Base-by-base conservation (phyloP, 2,888 invertebrate genomes). In the Eutolmus rufibarbis region DNA sequence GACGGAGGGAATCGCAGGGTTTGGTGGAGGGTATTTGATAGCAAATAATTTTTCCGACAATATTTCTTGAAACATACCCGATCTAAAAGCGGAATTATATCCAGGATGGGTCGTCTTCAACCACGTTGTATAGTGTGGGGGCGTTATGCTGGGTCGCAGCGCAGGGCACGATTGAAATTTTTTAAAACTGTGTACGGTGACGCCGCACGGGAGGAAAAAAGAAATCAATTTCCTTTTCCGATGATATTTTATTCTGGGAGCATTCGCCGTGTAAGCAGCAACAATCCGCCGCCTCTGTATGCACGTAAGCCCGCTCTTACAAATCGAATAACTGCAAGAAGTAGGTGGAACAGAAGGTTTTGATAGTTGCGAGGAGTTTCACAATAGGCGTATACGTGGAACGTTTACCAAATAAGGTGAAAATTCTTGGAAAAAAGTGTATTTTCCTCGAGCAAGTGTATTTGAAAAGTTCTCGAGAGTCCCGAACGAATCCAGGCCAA, bases 291-390 rank as follows among this genome's bases (percentile, higher is more conserved):
- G 37, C 23, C 46, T 16, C 51, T 79, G 57, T 40, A 84, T 84
- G 40, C 57, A 84, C 74, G 84, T 84, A 66, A 84, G 34, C 4
- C n/a, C 34, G 34, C 82, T 84, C 40, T 84, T 84, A 66, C 66
- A 66, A 84, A 84, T 84, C 84, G 84, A 84, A 81, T 81, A 51
- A 46, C 81, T 66, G 46, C 51, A 51, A 81, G 81, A 84, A 84
- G 84, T 84, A 84, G 84, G 66, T 66, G 84, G 84, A 84, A 84
- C 84, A 84, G 84, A 84, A 74, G 84, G 84, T 66, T 84, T 84
- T 84, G 84, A 84, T 84, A 84, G 84, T 84, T 84, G n/a, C 40
- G 34, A 84, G 51, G 84, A 84, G 66, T 40, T 84, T 66, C 34
- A 84, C 84, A 84, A 84, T 84, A 66, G 84, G 84, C 84, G 40